Conservation (phyloP, 35 echinoderm and acorn worm species). For the Diadema setosum region DNA sequence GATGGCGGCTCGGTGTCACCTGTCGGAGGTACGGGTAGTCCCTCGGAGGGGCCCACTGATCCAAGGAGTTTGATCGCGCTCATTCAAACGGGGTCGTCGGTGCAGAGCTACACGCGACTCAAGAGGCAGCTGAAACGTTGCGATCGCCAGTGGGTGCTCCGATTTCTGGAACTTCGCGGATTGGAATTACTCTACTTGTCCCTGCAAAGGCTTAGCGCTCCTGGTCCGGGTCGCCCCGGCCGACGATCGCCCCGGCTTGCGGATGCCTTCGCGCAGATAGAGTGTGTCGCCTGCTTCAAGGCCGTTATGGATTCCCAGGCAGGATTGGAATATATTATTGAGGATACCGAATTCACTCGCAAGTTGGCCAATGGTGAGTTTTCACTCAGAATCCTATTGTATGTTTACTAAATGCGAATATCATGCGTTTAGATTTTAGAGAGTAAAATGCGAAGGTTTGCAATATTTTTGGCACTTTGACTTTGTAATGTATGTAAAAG, state of each 20-base stretch:
- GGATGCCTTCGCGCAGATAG: slow-evolving; percentile 45
- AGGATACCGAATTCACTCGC: slow-evolving; percentile 62
- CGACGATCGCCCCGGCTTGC: slow-evolving; percentile 26
- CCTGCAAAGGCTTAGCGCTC: slow-evolving; percentile 28
- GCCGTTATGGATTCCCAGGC: slow-evolving; percentile 72
- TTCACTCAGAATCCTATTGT: too few relatives aligned
- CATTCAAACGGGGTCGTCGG: slow-evolving; percentile 33
- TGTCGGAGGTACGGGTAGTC: not conserved
- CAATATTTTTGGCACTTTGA: too few relatives aligned
- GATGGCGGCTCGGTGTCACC: not conserved
- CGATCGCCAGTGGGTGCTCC: slow-evolving; percentile 55
- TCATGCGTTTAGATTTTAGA: too few relatives aligned
- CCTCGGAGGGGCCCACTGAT: not conserved
- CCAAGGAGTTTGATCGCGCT: slow-evolving; percentile 16
- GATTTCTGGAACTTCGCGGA: slow-evolving; percentile 57
- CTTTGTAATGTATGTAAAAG: too few relatives aligned
- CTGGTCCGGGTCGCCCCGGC: not conserved
- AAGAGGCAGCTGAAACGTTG: slow-evolving; percentile 36
- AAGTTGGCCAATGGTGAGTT: slow-evolving; percentile 84
- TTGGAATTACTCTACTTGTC: slow-evolving; percentile 52
- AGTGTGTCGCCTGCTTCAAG: slow-evolving; percentile 65
- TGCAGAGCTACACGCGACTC: slow-evolving; percentile 69
- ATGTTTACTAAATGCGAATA: too few relatives aligned
- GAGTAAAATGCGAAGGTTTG: too few relatives aligned
- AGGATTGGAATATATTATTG: slow-evolving; percentile 84